These are phyloP conservation scores for Bovichtus diacanthus DNA, from an alignment of 2,797 vertebrate species.

Conservation along the genomic window DNA sequence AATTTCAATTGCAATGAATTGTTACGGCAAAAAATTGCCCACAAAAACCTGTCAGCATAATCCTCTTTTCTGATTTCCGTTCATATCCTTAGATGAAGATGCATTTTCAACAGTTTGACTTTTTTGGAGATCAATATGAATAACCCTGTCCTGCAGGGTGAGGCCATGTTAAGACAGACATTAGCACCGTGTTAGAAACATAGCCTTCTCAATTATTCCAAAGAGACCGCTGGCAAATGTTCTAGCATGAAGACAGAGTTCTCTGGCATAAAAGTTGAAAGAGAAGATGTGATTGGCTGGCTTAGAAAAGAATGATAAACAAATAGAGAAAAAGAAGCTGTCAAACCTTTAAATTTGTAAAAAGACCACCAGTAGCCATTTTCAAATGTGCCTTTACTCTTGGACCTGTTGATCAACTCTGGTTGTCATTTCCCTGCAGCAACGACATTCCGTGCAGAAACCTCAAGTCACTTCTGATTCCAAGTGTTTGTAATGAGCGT, in stretches of 20 bases:
- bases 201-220: not conserved
- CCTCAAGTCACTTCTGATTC: slow-evolving; percentile 8
- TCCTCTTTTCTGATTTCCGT: too few species aligned
- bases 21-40: too few species aligned
- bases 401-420: not conserved
- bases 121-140: too few species aligned
- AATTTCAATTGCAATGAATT: too few species aligned
- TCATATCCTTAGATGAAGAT: too few species aligned
- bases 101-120: too few species aligned
- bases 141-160: too few species aligned
- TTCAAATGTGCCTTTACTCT: not conserved
- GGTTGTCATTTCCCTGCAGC: not conserved
- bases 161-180: too few species aligned
- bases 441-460: not conserved
- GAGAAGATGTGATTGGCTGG: not conserved
- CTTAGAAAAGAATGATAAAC: not conserved
- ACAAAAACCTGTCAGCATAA: too few species aligned
- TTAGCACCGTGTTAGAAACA: too few species aligned
- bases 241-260: not conserved
- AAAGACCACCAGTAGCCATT: not conserved
- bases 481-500: slow-evolving; percentile 26
- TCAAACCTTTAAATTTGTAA: not conserved
- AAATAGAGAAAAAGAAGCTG: not conserved
- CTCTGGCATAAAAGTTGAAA: not conserved
- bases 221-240: not conserved